Base-by-base conservation (phyloP, 1,140 invertebrate species). In the Plodia interpunctella region DNA sequence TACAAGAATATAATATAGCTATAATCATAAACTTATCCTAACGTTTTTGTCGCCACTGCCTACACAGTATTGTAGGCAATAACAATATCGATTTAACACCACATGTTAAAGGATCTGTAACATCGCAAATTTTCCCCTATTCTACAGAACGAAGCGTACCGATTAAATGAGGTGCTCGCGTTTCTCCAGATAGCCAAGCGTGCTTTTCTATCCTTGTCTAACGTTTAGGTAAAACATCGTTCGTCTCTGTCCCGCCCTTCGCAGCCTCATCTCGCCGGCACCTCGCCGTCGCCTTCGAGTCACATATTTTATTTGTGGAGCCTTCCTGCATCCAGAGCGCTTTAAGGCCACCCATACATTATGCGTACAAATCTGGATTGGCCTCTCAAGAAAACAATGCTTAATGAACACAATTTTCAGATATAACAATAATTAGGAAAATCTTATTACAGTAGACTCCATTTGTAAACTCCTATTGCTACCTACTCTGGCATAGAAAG, bases 281-380 rank as follows among this genome's bases (percentile, higher is more conserved):
- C 83, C 81, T 82, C 78, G 73, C 73, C 80, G 86, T 87, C 86
- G 86, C 83, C 81, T 84, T 83, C 80, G 70, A 89, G 84, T 87
- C 87, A 89, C 84, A 89, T 89, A 87, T 89, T 89, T 89, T 89
- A 89, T 89, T 89, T 89, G 87, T 87, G 75, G 73, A 87, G 77
- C 80, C 82, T 89, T 83, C 87, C 83, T 87, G 82, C 78, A 89
- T 87, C 83, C 78, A 80, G 81, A 80, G 77, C 65, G 84, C 74
- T 72, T 70, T 81, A 83, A 86, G 77, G 84, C 76, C 58, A 70
- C 54, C 80, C 67, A 83, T 78, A 70, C 70, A 84, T 76, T 44
- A 44, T 44, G 38, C 38, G 38, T 44, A 44, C 38, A 44, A 44
- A 44, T 44, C 13, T 44, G 1, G 8, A 44, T 15, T n/a, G 1